Evolutionary conservation across 1,140 invertebrate genomes (phyloP), one percentile per base, ranked within the genome.

Genomic region (Eubasilissa regina): DNA sequence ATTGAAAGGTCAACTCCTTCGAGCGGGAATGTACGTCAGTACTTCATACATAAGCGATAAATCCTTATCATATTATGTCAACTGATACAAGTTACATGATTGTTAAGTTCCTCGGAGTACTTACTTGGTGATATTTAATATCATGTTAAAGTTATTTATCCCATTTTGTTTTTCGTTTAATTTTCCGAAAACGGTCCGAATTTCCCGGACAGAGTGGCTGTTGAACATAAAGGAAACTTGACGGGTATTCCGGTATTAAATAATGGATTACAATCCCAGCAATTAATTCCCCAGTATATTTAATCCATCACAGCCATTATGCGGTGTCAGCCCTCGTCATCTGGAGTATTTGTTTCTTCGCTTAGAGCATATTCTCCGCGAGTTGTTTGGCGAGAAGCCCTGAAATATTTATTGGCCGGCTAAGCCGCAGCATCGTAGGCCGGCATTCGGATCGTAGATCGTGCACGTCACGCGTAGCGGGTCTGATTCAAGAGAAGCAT

Each of bases 271-370:
- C 51, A 77, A 64, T 68, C 47, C 45, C 60, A 68, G 15, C 43
- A 74, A 74, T 74, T 74, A 80, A 74, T 80, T 68, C 62, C 43
- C 13, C 17, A n/a, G 43, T 56, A 68, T 51, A 70, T 80, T 80
- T 60, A 75, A 80, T 80, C 78, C 73, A 66, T 80, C 78, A 80
- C 73, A 35, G 47, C 45, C 51, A 75, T 75, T 80, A 75, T 70
- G 51, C 17, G 72, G 48, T 80, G 78, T 80, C 78, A 75, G 70
- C 72, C 76, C 44, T 78, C 76, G 76, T 78, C 76, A 78, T 78
- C 64, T 70, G 64, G 60, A 48, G 48, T 70, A 77, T 77, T 60
- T 70, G 64, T 70, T 77, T 70, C 76, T 77, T 48, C 17, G n/a
- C 45, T 48, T 25, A 51, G 11, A 8, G 48, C n/a, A 19, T 12